phyloP scores from a whole-genome alignment of 1,140 invertebrate species.

The Bombus difficillimus region DNA sequence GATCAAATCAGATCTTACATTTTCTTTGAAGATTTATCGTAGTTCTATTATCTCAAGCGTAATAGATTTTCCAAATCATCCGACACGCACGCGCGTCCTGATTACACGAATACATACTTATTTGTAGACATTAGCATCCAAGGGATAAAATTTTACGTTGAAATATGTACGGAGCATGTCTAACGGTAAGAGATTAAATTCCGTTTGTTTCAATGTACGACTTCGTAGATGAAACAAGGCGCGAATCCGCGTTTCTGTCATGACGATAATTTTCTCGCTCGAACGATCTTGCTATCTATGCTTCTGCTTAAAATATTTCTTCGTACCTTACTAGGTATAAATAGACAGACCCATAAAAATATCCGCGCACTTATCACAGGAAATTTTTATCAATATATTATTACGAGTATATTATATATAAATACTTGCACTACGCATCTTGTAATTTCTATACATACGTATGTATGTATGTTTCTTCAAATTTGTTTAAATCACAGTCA shows the following conservation, averaged over 20 bases:
- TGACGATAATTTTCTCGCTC: constrained; percentile 20
- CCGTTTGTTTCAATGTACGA: constrained; percentile 30
- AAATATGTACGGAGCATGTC: constrained; percentile 42
- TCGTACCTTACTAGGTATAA: not conserved
- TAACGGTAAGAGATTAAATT: constrained; percentile 47
- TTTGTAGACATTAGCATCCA: not conserved
- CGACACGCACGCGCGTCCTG: not conserved
- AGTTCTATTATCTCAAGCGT: not conserved
- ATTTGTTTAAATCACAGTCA: too few relatives aligned
- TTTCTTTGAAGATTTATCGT: not conserved
- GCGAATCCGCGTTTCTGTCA: constrained; percentile 1
- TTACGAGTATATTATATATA: too few relatives aligned
- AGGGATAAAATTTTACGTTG: constrained; percentile 31
- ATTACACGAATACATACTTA: not conserved
- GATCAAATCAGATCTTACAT: not conserved
- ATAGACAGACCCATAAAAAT: too few relatives aligned
- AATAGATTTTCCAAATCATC: not conserved
- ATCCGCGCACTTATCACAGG: not conserved
- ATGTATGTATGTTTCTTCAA: too few relatives aligned
- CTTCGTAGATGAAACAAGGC: not conserved
- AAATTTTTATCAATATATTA: not conserved
- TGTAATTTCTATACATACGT: too few relatives aligned
- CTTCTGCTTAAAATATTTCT: not conserved
- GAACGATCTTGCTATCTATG: too few relatives aligned
- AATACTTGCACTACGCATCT: too few relatives aligned